Percentiles rank a stretch among this genome's conserved stretches.
phyloP scores from a whole-genome alignment of 2,113 vertebrate species.

The Ellobius talpinus region DNA sequence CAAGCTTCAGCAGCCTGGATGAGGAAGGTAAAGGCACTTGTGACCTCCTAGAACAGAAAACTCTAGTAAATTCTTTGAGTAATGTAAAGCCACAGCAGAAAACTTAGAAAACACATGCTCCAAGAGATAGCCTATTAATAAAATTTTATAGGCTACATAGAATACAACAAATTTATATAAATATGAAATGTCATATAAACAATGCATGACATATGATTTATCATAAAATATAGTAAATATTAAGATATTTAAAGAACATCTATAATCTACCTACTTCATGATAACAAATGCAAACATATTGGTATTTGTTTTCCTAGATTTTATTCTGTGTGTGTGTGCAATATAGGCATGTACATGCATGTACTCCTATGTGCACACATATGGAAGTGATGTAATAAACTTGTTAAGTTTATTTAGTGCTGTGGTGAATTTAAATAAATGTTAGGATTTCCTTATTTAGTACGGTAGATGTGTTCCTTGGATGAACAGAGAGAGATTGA shows the following conservation, averaged over 20 bases:
- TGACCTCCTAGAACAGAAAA: not conserved
- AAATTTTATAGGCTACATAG: not conserved
- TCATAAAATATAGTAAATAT: not conserved
- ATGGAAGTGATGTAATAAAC: not conserved
- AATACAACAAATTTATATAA: not conserved
- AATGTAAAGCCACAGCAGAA: not conserved
- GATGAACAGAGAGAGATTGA: not conserved
- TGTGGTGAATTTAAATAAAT: not conserved
- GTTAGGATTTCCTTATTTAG: not conserved
- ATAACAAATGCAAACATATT: conserved; percentile 32
- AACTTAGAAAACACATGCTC: not conserved
- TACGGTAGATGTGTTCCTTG: not conserved
- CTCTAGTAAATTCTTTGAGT: not conserved
- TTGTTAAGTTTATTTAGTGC: not conserved
- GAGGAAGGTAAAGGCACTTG: conserved; percentile 91
- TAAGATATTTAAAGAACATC: conserved; percentile 15
- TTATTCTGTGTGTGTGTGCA: not conserved
- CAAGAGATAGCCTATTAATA: not conserved
- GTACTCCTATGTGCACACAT: no score
- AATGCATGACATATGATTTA: not conserved
- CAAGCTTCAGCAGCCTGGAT: conserved; percentile 95
- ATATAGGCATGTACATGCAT: not conserved
- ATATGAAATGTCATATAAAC: conserved; percentile 7
- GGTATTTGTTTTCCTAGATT: not conserved
- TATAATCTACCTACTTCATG: not conserved